These are phyloP conservation scores for Phrynocephalus versicolor DNA, from an alignment of 2,113 vertebrate species.

Conservation along the genomic window DNA sequence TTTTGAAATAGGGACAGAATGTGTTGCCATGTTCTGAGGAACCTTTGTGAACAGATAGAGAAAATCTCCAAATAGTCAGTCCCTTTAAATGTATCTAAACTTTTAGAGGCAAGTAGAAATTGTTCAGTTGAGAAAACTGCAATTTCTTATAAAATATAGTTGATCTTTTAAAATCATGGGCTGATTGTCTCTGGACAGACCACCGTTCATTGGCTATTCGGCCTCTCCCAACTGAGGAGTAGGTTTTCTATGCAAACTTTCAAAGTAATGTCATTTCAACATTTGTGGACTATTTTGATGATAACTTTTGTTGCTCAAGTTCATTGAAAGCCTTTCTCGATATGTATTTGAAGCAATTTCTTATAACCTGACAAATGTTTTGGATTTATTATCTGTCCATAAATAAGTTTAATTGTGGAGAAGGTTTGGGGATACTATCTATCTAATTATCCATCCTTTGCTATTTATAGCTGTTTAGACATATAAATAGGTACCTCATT, in stretches of 20 bases:
- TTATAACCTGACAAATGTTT: slow-evolving; percentile 7
- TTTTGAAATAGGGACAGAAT: not conserved
- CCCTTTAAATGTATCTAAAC: not conserved
- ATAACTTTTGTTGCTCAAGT: not conserved
- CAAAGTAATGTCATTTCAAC: not conserved
- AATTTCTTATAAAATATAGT: not conserved
- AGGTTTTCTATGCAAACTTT: not conserved
- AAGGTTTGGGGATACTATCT: slow-evolving; percentile 10
- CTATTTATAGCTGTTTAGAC: slow-evolving; percentile 21
- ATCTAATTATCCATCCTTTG: slow-evolving; percentile 6
- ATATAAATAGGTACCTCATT: slow-evolving; percentile 27
- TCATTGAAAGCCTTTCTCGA: not conserved
- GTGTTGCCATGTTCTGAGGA: not conserved
- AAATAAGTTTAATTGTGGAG: slow-evolving; percentile 10
- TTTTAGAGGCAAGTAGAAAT: too few relatives aligned
- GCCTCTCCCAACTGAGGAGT: not conserved
- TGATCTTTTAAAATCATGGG: not conserved
- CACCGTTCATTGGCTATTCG: not conserved
- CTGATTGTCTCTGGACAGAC: not conserved
- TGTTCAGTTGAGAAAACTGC: not conserved
- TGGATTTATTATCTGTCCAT: not conserved
- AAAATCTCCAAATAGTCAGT: not conserved
- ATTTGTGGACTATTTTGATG: not conserved
- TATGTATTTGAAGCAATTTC: slow-evolving; percentile 12
- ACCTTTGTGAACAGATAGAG: not conserved